Evolutionary conservation across 2,888 invertebrate genomes (phyloP), one percentile per base, ranked within the genome.

Genomic region (Lumbricus terrestris): DNA sequence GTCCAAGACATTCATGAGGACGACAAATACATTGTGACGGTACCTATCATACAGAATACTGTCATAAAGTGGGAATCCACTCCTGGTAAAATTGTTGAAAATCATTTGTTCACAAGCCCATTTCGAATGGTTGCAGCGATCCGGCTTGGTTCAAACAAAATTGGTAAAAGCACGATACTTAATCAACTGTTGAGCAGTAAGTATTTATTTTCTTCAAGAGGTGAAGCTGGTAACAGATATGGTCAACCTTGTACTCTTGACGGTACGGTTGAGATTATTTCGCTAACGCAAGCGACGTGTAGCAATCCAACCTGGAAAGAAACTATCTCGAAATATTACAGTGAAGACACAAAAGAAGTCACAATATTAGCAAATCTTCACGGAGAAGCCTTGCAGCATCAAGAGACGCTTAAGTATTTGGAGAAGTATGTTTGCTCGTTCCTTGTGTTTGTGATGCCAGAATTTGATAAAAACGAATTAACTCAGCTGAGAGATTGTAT

Each of bases 181-280:
- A 85, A 85, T 23, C 85, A 85, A 37, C 85, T 85, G 37, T 23
- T 85, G 34, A 85, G 23, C 34, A 85, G 35, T 1, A n/a, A 85
- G 37, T 37, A 23, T 34, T 8, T 37, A 18, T 85, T 85, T 85
- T 85, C 85, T 85, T 85, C 85, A 85, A 85, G 35, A 23, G 34
- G 85, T 11, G 85, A 85, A 85, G 85, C 34, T 33, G 85, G 85
- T 6, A 16, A 35, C 23, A 34, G 37, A 85, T 85, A 34, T 35
- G 85, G 85, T 85, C 33, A 35, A 85, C 85, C 85, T 6, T 37
- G 85, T 35, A 85, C 85, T 85, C 85, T 85, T 34, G 85, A 85
- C 18, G 85, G 85, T 20, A 23, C 35, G 1, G 85, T 85, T 8
- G 85, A 85, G 85, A 85, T 85, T 18, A 35, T 85, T 85, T 85